Conservation (phyloP, 2,888 invertebrate species). For the Ectemnius continuus region DNA sequence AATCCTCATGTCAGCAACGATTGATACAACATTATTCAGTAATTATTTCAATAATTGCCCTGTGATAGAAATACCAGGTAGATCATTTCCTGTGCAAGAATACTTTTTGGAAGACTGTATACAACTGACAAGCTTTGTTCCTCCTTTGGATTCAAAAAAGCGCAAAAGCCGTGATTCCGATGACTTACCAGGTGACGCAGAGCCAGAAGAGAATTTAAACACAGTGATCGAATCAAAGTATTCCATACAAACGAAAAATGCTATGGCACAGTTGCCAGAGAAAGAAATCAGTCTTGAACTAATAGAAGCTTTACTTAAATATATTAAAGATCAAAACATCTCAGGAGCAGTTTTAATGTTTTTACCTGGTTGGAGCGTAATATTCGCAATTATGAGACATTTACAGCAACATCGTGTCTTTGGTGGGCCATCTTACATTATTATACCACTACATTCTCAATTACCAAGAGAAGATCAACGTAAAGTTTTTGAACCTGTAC, state of each 20-base stretch:
- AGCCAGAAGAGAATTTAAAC: slow-evolving; percentile 88
- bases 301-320: slow-evolving; percentile 87
- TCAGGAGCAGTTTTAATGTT: slow-evolving; percentile 95
- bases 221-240: slow-evolving; percentile 78
- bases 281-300: slow-evolving; percentile 96
- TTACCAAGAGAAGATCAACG: slow-evolving; percentile 97
- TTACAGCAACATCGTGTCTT: slow-evolving; percentile 87
- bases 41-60: slow-evolving; percentile 95
- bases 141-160: slow-evolving; percentile 86
- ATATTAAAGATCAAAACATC: slow-evolving; percentile 82
- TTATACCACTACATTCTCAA: slow-evolving; percentile 98
- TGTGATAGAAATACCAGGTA: slow-evolving; percentile 93
- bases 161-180: slow-evolving; percentile 80
- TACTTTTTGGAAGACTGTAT: slow-evolving; percentile 97
- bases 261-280: slow-evolving; percentile 90
- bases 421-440: slow-evolving; percentile 83
- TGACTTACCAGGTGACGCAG: slow-evolving; percentile 70
- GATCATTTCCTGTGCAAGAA: slow-evolving; percentile 92
- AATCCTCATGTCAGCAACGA: slow-evolving; percentile 98
- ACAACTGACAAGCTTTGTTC: slow-evolving; percentile 90
- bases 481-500: slow-evolving; percentile 93
- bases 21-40: slow-evolving; percentile 95
- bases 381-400: slow-evolving; percentile 93
- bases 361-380: slow-evolving; percentile 98
- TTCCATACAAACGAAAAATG: slow-evolving; percentile 82